Evolutionary conservation across 2,888 invertebrate species (phyloP).

Genomic region (Andrena praecox): DNA sequence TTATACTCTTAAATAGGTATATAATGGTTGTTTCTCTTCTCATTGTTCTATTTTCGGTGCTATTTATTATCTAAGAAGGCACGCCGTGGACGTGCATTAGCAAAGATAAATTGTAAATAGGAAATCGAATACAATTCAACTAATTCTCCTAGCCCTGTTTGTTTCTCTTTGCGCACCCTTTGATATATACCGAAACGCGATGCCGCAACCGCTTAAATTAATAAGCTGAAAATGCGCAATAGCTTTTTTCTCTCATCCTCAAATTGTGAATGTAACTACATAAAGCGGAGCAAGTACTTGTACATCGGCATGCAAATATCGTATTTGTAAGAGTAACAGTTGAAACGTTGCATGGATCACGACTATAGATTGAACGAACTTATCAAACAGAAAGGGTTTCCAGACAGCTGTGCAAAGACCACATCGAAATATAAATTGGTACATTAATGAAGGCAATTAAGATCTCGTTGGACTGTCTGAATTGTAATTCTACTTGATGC

Average conservation of each 20-base stretch:
- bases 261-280: constrained; percentile 14
- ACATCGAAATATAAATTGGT: constrained; percentile 52
- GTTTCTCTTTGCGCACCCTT: constrained; percentile 31
- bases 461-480: constrained; percentile 39
- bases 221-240: not conserved
- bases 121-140: constrained; percentile 50
- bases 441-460: constrained; percentile 49
- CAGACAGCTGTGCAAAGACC: constrained; percentile 46
- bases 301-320: not conserved
- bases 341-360: not conserved
- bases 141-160: constrained; percentile 27
- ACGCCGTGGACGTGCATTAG: constrained; percentile 42
- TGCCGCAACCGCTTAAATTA: not conserved
- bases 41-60: constrained; percentile 52
- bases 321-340: constrained; percentile 1
- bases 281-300: not conserved
- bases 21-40: constrained; percentile 37
- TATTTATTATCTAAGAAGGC: constrained; percentile 46
- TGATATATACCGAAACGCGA: not conserved
- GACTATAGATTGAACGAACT: constrained; percentile 12
- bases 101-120: constrained; percentile 57
- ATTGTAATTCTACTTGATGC: constrained; percentile 45
- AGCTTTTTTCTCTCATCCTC: not conserved
- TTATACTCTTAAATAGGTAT: constrained; percentile 27
- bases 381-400: constrained; percentile 32